Evolutionary conservation across 2,888 invertebrate genomes (phyloP).

Genomic region (Odontocerum albicorne): DNA sequence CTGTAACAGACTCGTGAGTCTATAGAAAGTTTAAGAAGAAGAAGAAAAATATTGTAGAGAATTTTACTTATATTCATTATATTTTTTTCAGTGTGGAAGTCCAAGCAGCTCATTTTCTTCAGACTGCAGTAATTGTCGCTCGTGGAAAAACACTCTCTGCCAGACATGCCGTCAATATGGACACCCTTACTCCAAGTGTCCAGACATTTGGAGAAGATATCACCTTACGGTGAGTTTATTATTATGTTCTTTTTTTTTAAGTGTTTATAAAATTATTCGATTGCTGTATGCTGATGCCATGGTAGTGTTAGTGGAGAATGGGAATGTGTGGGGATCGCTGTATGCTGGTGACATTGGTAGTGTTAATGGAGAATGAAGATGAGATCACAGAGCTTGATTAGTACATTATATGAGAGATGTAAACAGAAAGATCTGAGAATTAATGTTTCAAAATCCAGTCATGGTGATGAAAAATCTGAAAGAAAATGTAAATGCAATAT

Average conservation of each 20-base stretch:
- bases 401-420: no score
- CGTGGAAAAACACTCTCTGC: slow-evolving; percentile 55
- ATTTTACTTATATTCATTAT: no score
- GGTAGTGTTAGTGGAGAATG: no score
- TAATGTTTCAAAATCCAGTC: no score
- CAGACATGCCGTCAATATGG: slow-evolving; percentile 64
- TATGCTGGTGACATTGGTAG: neutral
- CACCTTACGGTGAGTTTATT: slow-evolving; percentile 64
- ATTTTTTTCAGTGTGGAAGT: slow-evolving; percentile 65
- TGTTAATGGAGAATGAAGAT: neutral
- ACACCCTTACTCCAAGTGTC: slow-evolving; percentile 64
- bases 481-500: no score
- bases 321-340: no score
- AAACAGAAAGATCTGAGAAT: no score
- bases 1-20: no score
- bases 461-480: no score
- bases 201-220: slow-evolving; percentile 76
- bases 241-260: slow-evolving; percentile 2
- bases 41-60: no score
- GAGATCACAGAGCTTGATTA: no score
- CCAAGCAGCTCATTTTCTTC: slow-evolving; percentile 59
- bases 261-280: slow-evolving; percentile 3
- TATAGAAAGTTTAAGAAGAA: no score
- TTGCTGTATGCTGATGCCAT: neutral
- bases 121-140: slow-evolving; percentile 63